Base-by-base conservation (phyloP, 2,113 vertebrate genomes). In the Ibidorhyncha struthersii region DNA sequence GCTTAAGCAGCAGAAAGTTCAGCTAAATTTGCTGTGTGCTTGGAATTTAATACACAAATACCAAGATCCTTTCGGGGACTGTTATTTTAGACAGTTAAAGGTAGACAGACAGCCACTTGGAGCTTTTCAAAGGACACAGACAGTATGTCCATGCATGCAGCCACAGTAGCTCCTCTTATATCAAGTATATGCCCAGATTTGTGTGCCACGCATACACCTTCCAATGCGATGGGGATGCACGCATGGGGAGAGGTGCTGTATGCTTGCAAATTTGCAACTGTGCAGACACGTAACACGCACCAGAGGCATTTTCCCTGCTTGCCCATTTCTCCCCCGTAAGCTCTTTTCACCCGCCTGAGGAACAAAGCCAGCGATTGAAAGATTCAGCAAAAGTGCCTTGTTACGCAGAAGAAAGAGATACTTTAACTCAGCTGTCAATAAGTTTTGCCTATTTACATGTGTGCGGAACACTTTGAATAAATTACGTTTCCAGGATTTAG, bases 401-500 rank as follows among this genome's bases (percentile, higher is more conserved):
- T 93, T 96, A 76, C 2, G 1, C 84, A 73, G 89, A 95, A 96
- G 93, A 97, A 97, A 97, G 96, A 96, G 95, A 95, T 85, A 97
- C 95, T 97, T 96, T 95, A 96, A 96, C 84, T 94, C 89, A 79
- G 86, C 94, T 94, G 90, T 97, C 95, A 96, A 36, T 95, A 96
- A 97, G 97, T 91, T 95, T 94, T 88, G 82, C 78, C 93, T 87
- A 95, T 97, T 96, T 97, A 96, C 91, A 96, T 94, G 89, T 89
- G 89, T 77, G 95, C 74, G 0, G 74, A 96, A 93, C 93, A 85
- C 93, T 97, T 91, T 96, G 95, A 96, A 97, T 97, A 95, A 96
- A 97, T 97, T 96, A 95, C 1, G 70, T 91, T 96, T 95, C 93
- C 84, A 96, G 94, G 95, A 96, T 96, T 96, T 94, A 95, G 78